These are phyloP conservation scores for Cecidostiba fungosa DNA, from an alignment of 2,888 invertebrate genomes.

Conservation along the genomic window DNA sequence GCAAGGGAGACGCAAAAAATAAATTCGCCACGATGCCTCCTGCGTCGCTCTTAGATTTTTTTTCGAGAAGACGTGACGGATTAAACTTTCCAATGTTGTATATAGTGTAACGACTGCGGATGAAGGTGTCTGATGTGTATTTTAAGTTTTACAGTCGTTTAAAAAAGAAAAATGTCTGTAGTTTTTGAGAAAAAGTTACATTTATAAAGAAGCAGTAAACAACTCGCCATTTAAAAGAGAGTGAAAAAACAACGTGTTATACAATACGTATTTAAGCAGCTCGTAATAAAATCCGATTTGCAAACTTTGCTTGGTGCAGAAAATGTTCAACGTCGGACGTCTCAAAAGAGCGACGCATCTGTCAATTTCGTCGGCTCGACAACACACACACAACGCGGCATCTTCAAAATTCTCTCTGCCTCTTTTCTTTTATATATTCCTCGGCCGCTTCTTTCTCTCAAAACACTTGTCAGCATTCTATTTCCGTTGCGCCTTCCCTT, in stretches of 20 bases:
- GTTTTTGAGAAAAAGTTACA: no score
- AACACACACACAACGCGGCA: neutral
- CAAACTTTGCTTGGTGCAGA: neutral
- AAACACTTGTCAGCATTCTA: constrained; percentile 57
- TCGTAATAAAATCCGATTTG: neutral
- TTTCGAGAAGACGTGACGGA: neutral
- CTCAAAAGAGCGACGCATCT: constrained; percentile 19
- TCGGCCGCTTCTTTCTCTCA: constrained; percentile 38
- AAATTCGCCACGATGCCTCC: neutral
- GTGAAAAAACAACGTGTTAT: no score
- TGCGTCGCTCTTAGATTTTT: neutral
- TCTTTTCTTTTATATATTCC: constrained; percentile 29
- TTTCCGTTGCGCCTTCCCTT: constrained; percentile 41
- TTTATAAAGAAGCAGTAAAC: neutral
- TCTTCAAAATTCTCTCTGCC: constrained; percentile 18
- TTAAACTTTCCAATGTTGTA: neutral
- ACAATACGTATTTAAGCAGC: neutral
- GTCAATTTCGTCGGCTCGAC: neutral
- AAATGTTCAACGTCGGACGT: neutral
- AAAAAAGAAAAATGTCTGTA: neutral
- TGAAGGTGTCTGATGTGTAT: neutral
- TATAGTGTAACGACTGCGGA: neutral
- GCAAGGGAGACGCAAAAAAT: constrained; percentile 2
- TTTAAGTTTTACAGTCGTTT: neutral
- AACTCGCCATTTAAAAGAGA: neutral